Evolutionary conservation across 2,888 invertebrate species (phyloP).

Genomic region (Mythimna ferrago): DNA sequence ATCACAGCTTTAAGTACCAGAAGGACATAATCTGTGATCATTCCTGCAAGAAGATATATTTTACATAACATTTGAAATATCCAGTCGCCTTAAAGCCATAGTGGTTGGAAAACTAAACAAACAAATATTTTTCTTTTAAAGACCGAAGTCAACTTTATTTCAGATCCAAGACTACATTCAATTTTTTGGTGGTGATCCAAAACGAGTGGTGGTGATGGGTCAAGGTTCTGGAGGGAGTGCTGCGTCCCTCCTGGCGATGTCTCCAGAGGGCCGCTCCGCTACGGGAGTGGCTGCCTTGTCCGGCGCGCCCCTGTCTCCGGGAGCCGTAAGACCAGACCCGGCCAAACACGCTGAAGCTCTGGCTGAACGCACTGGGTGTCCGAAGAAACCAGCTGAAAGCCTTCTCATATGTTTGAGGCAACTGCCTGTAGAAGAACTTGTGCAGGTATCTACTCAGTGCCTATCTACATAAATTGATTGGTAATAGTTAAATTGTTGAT

Average conservation of each 20-base stretch:
- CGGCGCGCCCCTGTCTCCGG: slow-evolving; percentile 93
- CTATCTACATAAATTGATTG: not conserved
- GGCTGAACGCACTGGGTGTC: slow-evolving; percentile 92
- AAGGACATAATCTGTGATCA: no score
- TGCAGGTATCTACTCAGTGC: slow-evolving; percentile 71
- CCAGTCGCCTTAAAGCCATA: no score
- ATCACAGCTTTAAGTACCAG: no score
- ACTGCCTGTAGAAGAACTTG: slow-evolving; percentile 83
- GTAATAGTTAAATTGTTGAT: not conserved
- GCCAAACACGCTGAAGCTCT: slow-evolving; percentile 91
- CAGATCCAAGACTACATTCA: slow-evolving; percentile 92
- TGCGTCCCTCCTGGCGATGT: slow-evolving; percentile 93
- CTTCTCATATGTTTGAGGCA: slow-evolving; percentile 93
- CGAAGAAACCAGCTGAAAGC: slow-evolving; percentile 89
- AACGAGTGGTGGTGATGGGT: slow-evolving; percentile 93
- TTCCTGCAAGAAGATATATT: not conserved
- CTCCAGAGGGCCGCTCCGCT: slow-evolving; percentile 91
- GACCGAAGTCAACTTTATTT: slow-evolving; percentile 11
- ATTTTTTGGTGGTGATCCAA: slow-evolving; percentile 94
- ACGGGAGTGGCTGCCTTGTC: slow-evolving; percentile 94
- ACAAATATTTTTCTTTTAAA: not conserved
- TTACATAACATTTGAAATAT: not conserved
- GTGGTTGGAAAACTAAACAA: not conserved
- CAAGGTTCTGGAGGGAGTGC: slow-evolving; percentile 95
- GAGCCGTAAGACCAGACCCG: slow-evolving; percentile 92